Conservation (phyloP, 2,113 vertebrate species). For the Halcyon malimbica region DNA sequence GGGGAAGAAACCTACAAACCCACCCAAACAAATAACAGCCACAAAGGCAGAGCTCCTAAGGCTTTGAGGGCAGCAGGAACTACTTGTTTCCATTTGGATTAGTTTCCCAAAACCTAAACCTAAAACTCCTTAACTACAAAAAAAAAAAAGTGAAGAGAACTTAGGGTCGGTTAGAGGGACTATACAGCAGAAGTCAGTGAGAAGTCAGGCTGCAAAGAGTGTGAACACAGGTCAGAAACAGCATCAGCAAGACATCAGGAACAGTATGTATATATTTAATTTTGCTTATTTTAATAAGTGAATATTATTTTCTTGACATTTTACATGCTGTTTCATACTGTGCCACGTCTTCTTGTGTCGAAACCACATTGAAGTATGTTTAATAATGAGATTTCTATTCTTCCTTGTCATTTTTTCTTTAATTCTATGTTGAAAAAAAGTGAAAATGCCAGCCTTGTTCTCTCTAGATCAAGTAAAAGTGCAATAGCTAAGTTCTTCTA, state of each 20-base stretch:
- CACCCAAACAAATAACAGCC: not conserved
- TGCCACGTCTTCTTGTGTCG: not conserved
- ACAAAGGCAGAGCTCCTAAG: not conserved
- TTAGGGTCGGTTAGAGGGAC: not conserved
- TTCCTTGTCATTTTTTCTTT: not conserved
- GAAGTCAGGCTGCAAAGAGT: not conserved
- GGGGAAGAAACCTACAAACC: not conserved
- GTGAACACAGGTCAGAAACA: not conserved
- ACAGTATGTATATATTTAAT: not conserved
- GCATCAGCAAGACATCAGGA: not conserved
- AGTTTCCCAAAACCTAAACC: not conserved
- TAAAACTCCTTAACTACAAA: not conserved
- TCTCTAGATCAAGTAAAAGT: not conserved
- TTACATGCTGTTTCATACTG: not conserved
- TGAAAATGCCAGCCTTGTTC: not conserved
- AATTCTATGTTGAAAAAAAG: rapidly evolving
- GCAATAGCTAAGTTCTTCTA: not conserved
- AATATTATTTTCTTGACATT: not conserved
- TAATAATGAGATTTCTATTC: not conserved
- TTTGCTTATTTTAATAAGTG: not conserved
- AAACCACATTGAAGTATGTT: not conserved
- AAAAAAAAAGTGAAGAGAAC: not conserved
- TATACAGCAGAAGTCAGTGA: not conserved
- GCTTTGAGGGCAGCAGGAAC: not conserved
- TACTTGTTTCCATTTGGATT: not conserved